These are phyloP conservation scores for Melanophora roralis DNA, from an alignment of 2,888 invertebrate species.

Conservation along the genomic window DNA sequence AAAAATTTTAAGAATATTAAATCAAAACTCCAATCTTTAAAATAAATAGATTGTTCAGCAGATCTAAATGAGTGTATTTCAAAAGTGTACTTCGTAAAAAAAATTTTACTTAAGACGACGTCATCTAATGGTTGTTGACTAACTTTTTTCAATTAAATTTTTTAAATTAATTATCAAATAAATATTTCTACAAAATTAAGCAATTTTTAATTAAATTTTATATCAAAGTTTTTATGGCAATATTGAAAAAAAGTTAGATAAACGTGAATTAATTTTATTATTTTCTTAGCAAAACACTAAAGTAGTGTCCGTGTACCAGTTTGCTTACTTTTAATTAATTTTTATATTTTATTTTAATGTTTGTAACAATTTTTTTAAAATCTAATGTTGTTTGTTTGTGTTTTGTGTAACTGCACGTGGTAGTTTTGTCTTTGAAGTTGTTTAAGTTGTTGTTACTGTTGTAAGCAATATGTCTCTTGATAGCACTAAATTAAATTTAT, in stretches of 20 bases:
- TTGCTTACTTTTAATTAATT: not conserved
- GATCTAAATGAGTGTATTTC: too few relatives aligned
- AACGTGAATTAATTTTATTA: constrained; percentile 53
- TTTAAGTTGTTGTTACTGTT: constrained; percentile 7
- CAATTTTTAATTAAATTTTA: not conserved
- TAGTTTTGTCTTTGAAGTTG: constrained; percentile 19
- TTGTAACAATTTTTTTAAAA: not conserved
- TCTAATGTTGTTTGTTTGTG: not conserved
- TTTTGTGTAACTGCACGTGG: constrained; percentile 30
- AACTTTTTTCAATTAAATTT: too few relatives aligned
- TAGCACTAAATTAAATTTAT: constrained; percentile 64
- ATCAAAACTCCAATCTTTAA: too few relatives aligned
- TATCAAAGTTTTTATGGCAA: not conserved
- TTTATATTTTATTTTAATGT: constrained; percentile 20
- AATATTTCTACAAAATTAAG: not conserved
- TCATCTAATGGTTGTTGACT: too few relatives aligned
- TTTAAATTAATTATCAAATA: too few relatives aligned
- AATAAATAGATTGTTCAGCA: too few relatives aligned
- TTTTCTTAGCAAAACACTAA: constrained; percentile 48
- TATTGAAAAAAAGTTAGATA: constrained; percentile 33
- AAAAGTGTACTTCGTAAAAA: too few relatives aligned
- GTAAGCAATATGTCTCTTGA: constrained; percentile 51
- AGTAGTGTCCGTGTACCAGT: not conserved
- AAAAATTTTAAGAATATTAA: too few relatives aligned
- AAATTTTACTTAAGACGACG: too few relatives aligned